Percentiles rank a stretch among this genome's conserved stretches.
Evolutionary conservation across 2,888 invertebrate species (phyloP).

Genomic region (Caenorhabditis imperialis): DNA sequence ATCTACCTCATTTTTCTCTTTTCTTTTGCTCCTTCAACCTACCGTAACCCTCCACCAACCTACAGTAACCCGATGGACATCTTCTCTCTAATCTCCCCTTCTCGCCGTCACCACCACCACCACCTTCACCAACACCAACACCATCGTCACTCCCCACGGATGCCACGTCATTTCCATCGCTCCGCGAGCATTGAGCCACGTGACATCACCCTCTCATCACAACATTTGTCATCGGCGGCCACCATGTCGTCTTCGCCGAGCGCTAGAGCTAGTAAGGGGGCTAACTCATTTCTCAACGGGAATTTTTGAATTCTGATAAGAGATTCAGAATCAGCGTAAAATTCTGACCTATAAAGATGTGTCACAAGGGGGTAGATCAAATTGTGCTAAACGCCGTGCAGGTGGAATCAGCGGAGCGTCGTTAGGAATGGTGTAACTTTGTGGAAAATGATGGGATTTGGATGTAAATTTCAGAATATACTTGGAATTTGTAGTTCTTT

Average conservation of each 20-base stretch:
- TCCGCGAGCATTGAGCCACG: conserved; percentile 45
- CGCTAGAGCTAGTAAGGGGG: conserved; percentile 11
- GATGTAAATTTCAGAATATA: neutral
- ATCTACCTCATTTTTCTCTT: neutral
- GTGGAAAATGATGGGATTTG: neutral
- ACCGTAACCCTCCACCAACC: conserved; percentile 1
- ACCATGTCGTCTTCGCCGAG: conserved; percentile 14
- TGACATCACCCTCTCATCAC: conserved; percentile 33
- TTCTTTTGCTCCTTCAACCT: neutral
- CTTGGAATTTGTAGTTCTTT: no score
- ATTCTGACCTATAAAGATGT: no score
- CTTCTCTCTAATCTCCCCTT: conserved; percentile 33
- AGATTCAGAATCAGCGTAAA: no score
- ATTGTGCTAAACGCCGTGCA: no score
- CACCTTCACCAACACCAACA: conserved; percentile 31
- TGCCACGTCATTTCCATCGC: conserved; percentile 29
- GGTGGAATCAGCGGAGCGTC: no score
- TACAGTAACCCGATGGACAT: conserved; percentile 25
- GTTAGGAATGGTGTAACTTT: no score
- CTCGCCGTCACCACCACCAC: conserved; percentile 32
- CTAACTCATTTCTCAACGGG: no score
- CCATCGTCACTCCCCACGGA: conserved; percentile 27
- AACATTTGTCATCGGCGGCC: conserved; percentile 20
- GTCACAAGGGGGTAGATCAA: no score
- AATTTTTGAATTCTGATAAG: no score